Evolutionary conservation across 2,888 invertebrate genomes (phyloP), one percentile per base, ranked within the genome.

Genomic region (Acronicta alni): DNA sequence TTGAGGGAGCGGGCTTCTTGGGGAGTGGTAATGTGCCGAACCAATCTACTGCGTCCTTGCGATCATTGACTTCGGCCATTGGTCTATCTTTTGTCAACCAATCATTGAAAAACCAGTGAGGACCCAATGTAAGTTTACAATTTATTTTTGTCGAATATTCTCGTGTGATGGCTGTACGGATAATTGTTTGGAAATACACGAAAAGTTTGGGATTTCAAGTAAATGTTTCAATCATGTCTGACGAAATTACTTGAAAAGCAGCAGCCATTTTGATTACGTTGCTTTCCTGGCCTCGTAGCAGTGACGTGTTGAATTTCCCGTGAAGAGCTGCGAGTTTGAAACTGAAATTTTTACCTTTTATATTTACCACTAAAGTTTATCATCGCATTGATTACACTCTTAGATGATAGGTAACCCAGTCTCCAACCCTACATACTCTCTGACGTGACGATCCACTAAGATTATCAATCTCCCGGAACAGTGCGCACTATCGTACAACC

Each of bases 61-160:
- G 95, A 95, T 95, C 95, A 95, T 95, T 95, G 95, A 96, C 96
- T 96, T 95, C 96, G 96, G 95, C 96, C 97, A 97, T 97, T 97
- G 96, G 96, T 96, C 96, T 96, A 96, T 95, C 96, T 95, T 96
- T 96, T 95, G 96, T 96, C 96, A 96, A 96, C 97, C 97, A 97
- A 97, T 97, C 97, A 97, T 97, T 95, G 97, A 95, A 96, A 97
- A 96, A 97, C 96, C 96, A 96, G 96, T 90, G 89, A 93, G 90
- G 86, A 89, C 84, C 87, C 90, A 90, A 91, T 92, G 94, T 94
- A 94, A 94, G 93, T 94, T 89, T 87, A 85, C 89, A 89, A 88
- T 88, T 87, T 83, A 85, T 84, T 86, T 90, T 89, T 87, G 80
- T 80, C 83, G 82, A 91, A 84, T 88, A 88, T 85, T 85, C 76